A percentile compares a stretch with the other conserved stretches of the same genome.
Evolutionary conservation across 2,888 invertebrate species (phyloP).

Genomic region (Melanotus villosus): DNA sequence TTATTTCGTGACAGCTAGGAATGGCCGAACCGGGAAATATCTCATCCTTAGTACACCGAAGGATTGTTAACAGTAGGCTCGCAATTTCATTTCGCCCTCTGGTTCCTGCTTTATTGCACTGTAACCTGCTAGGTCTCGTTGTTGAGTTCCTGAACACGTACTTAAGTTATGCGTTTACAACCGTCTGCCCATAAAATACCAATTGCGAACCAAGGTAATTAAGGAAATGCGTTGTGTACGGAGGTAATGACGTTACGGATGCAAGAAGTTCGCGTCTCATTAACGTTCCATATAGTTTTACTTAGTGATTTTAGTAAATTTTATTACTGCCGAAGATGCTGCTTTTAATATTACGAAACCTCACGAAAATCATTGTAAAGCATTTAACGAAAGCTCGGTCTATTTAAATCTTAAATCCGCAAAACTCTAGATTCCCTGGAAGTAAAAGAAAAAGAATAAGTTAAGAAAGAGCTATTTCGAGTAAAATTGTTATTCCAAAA

Average conservation of each 20-base stretch:
- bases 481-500: too few relatives aligned
- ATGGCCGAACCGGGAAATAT: conserved; percentile 41
- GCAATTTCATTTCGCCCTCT: conserved; percentile 42
- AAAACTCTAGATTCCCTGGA: too few relatives aligned
- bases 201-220: conserved; percentile 37
- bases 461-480: too few relatives aligned
- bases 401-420: too few relatives aligned
- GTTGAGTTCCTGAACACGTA: conserved; percentile 43
- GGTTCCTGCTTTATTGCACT: conserved; percentile 38
- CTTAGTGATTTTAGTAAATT: too few relatives aligned
- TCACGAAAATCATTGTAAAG: too few relatives aligned
- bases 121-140: conserved; percentile 36
- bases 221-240: conserved; percentile 24
- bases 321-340: too few relatives aligned
- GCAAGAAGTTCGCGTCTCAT: background rate
- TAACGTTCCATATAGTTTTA: too few relatives aligned
- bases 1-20: conserved; percentile 33
- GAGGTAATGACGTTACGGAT: background rate
- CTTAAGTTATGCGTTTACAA: conserved; percentile 42
- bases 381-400: too few relatives aligned
- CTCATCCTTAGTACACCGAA: conserved; percentile 38
- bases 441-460: too few relatives aligned
- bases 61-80: conserved; percentile 41
- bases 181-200: conserved; percentile 35
- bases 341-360: too few relatives aligned